Evolutionary conservation across 2,888 invertebrate species (phyloP).

Genomic region (Oscheius sp.): DNA sequence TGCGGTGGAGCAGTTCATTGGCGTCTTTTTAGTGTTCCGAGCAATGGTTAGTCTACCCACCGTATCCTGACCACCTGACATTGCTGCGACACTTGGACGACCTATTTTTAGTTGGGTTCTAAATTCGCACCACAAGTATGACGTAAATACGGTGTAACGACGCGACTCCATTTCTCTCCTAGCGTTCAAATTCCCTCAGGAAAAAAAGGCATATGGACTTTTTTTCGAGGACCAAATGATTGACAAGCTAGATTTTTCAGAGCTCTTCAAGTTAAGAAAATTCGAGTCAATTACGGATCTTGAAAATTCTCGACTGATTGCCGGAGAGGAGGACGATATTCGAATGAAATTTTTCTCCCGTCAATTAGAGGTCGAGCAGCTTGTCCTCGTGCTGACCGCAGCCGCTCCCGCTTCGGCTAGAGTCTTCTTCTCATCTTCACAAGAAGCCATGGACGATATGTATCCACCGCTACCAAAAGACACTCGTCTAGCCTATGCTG

Average conservation of each 20-base stretch:
- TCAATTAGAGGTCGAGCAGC: conserved; percentile 29
- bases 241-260: conserved; percentile 5
- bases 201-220: conserved; percentile 14
- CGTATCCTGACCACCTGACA: conserved; percentile 3
- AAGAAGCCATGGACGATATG: conserved; percentile 43
- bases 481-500: conserved; percentile 45
- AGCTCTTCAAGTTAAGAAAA: background rate
- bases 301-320: conserved; percentile 35
- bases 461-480: conserved; percentile 60
- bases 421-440: conserved; percentile 47
- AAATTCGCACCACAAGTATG: background rate
- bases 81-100: background rate
- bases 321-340: conserved; percentile 57
- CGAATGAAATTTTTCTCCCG: conserved; percentile 59
- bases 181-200: conserved; percentile 16
- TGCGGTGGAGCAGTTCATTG: conserved; percentile 59
- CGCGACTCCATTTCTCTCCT: no score
- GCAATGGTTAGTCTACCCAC: conserved; percentile 29
- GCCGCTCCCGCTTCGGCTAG: conserved; percentile 37
- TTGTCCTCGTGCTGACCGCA: conserved; percentile 27
- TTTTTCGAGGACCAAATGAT: no score
- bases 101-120: conserved; percentile 8
- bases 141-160: no score
- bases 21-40: conserved; percentile 45
- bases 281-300: conserved; percentile 13